phyloP scores from a whole-genome alignment of 2,888 invertebrate genomes.

The Dolichopus griseipennis region DNA sequence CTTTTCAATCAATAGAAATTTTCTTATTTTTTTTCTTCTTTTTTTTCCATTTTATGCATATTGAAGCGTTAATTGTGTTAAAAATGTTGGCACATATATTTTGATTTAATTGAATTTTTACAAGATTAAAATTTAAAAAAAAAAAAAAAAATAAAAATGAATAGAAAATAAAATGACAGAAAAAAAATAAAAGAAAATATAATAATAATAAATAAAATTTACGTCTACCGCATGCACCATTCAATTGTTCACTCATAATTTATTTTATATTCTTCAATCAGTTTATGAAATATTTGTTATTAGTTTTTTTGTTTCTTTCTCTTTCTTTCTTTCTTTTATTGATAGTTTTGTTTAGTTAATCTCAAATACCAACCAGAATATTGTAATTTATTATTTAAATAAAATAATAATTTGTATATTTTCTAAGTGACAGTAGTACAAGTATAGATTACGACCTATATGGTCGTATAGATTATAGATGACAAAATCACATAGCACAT shows the following conservation, averaged over 20 bases:
- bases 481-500: too few species aligned
- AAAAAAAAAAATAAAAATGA: neutral
- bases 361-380: neutral
- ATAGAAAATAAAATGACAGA: neutral
- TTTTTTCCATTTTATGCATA: too few species aligned
- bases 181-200: neutral
- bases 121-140: neutral
- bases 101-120: neutral
- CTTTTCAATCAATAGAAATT: neutral
- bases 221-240: conserved; percentile 8
- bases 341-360: neutral
- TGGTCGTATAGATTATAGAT: too few species aligned
- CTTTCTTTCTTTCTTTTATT: neutral
- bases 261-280: neutral
- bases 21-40: neutral
- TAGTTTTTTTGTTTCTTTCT: neutral
- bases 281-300: neutral
- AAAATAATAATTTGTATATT: neutral
- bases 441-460: too few species aligned
- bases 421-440: too few species aligned
- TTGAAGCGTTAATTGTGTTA: neutral
- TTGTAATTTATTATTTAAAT: neutral
- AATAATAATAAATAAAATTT: conserved; percentile 4
- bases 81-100: neutral
- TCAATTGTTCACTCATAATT: conserved; percentile 2